A percentile compares a stretch with the other conserved stretches of the same genome.
Conservation (phyloP, 2,113 vertebrate genomes). For the Plestiodon gilberti region DNA sequence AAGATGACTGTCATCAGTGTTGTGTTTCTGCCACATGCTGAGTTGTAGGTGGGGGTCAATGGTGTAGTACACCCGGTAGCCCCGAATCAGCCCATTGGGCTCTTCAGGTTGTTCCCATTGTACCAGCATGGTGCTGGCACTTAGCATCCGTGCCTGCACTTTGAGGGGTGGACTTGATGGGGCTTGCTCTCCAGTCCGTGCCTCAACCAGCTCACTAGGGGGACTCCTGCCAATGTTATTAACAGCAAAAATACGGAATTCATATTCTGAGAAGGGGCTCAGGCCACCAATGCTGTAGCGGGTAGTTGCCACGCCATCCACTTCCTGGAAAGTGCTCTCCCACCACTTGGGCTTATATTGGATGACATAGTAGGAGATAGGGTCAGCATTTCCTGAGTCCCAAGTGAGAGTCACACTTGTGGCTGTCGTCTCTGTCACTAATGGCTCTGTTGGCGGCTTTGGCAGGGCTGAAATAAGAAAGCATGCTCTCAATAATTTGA, state of each 20-base stretch:
- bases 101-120: constrained; percentile 96
- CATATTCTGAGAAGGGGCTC: constrained; percentile 94
- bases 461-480: constrained; percentile 85
- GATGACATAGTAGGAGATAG: constrained; percentile 93
- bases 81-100: constrained; percentile 91
- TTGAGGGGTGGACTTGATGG: constrained; percentile 92
- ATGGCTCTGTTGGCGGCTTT: constrained; percentile 87
- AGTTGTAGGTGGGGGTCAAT: constrained; percentile 79
- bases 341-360: constrained; percentile 88
- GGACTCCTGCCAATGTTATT: constrained; percentile 95
- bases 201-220: constrained; percentile 84
- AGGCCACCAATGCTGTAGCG: constrained; percentile 97
- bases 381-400: constrained; percentile 95
- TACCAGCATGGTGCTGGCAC: constrained; percentile 92
- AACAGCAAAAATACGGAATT: constrained; percentile 90
- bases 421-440: constrained; percentile 95
- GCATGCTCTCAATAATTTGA: constrained; percentile 64
- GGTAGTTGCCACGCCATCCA: constrained; percentile 97
- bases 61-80: constrained; percentile 93
- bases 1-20: constrained; percentile 87
- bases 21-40: constrained; percentile 92
- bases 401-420: constrained; percentile 97
- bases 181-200: constrained; percentile 92
- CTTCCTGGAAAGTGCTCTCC: constrained; percentile 91
- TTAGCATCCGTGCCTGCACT: constrained; percentile 92